Conservation (phyloP, 2,888 invertebrate genomes). For the Euplexia lucipara region DNA sequence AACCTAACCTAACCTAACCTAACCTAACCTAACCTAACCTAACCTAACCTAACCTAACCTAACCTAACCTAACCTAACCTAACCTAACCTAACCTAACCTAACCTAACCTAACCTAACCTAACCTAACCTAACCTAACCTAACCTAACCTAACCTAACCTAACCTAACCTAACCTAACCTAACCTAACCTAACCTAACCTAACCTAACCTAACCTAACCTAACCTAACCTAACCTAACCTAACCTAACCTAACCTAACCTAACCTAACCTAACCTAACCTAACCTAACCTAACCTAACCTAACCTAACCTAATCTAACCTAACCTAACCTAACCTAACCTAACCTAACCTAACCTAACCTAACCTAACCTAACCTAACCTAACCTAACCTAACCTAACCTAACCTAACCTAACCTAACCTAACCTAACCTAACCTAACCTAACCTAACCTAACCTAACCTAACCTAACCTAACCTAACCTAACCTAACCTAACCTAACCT, state of each 20-base stretch:
- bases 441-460: too few species aligned
- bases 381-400: too few species aligned
- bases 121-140: constrained; percentile 31
- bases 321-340: too few species aligned
- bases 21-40: constrained; percentile 51
- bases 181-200: constrained; percentile 11
- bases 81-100: constrained; percentile 38
- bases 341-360: too few species aligned
- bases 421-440: too few species aligned
- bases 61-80: constrained; percentile 43
- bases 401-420: too few species aligned
- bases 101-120: constrained; percentile 35
- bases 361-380: too few species aligned
- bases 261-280: too few species aligned
- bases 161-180: constrained; percentile 4
- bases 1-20: constrained; percentile 55
- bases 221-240: neutral
- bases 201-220: neutral
- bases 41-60: constrained; percentile 54
- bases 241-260: neutral
- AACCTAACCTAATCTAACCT: too few species aligned
- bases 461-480: too few species aligned
- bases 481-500: too few species aligned
- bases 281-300: too few species aligned
- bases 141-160: constrained; percentile 21